These are phyloP conservation scores for Phocoena sinus DNA, from an alignment of 2,113 vertebrate species.

Conservation along the genomic window DNA sequence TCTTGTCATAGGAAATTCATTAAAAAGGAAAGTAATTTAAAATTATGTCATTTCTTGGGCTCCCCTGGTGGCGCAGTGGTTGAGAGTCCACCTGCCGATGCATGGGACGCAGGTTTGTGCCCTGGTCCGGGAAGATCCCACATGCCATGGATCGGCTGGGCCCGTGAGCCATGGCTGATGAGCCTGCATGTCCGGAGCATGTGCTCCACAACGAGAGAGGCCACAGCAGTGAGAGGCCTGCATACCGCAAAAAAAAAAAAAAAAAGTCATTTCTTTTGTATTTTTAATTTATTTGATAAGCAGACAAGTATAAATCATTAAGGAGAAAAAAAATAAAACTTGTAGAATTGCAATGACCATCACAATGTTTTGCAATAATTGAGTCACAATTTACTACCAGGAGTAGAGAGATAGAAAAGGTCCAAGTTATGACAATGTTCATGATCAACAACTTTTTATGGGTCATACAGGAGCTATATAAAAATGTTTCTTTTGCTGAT, in stretches of 20 bases:
- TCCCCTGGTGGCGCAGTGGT: too few relatives aligned
- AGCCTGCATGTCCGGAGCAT: too few relatives aligned
- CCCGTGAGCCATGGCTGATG: too few relatives aligned
- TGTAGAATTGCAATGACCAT: not conserved
- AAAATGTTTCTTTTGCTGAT: not conserved
- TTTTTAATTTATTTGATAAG: not conserved
- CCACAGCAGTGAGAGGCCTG: too few relatives aligned
- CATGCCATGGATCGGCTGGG: too few relatives aligned
- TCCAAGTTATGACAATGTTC: not conserved
- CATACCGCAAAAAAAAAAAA: too few relatives aligned
- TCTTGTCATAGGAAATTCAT: not conserved
- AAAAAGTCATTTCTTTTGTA: not conserved
- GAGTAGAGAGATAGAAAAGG: not conserved
- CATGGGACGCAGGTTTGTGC: rapidly evolving
- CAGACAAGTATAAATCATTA: not conserved
- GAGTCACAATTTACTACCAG: not conserved
- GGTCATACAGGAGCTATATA: not conserved
- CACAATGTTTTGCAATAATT: not conserved
- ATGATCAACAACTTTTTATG: not conserved
- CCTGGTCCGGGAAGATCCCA: too few relatives aligned
- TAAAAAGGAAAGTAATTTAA: not conserved
- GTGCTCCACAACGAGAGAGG: too few relatives aligned
- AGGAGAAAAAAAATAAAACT: not conserved
- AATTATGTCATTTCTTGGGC: not conserved
- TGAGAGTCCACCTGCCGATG: too few relatives aligned